Evolutionary conservation across 2,797 vertebrate genomes (phyloP).

Genomic region (Prunella strophiata): DNA sequence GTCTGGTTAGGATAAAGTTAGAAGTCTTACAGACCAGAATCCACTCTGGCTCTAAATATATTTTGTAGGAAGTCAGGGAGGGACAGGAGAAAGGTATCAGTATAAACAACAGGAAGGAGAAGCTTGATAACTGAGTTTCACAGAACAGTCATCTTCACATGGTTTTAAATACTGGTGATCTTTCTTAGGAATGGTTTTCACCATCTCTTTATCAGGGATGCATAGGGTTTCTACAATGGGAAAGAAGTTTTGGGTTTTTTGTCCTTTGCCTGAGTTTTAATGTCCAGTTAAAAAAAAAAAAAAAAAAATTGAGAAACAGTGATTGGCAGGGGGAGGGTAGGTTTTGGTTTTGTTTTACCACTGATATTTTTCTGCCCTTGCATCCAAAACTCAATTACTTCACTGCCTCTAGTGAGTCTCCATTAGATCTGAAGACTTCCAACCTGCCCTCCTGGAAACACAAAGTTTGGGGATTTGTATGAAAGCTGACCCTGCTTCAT

Average conservation of each 20-base stretch:
- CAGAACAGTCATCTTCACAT: not conserved
- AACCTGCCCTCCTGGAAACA: not conserved
- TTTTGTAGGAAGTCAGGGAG: not conserved
- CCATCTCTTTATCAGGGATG: not conserved
- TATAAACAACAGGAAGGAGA: not conserved
- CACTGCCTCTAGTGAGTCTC: not conserved
- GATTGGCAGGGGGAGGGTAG: fast-evolving
- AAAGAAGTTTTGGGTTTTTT: fast-evolving
- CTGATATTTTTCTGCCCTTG: not conserved
- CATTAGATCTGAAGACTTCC: not conserved
- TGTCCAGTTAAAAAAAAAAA: too few relatives aligned
- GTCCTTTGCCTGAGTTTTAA: not conserved
- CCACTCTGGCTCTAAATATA: not conserved
- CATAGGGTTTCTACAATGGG: not conserved
- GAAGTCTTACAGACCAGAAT: not conserved
- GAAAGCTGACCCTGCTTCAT: not conserved
- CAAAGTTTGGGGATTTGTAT: not conserved
- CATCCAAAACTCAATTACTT: not conserved
- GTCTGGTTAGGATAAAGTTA: not conserved
- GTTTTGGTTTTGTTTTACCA: not conserved
- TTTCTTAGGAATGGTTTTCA: not conserved
- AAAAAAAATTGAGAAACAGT: too few relatives aligned
- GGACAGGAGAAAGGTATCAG: not conserved
- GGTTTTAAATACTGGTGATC: not conserved
- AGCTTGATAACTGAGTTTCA: not conserved